Evolutionary conservation across 2,113 vertebrate genomes (phyloP).

Genomic region (Chunga burmeisteri): DNA sequence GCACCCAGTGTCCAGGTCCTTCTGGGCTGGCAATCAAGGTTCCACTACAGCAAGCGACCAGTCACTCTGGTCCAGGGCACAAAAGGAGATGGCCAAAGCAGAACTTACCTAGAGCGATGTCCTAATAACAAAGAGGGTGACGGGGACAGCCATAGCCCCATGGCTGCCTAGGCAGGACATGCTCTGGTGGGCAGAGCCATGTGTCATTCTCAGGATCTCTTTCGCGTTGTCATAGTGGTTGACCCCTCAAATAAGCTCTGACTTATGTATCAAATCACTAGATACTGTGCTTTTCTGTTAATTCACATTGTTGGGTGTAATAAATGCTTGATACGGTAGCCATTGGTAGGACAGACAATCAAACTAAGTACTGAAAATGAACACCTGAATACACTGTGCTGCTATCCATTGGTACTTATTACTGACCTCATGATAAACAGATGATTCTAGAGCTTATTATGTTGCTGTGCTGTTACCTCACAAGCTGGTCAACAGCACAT

Average conservation of each 20-base stretch:
- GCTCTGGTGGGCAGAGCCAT: background rate
- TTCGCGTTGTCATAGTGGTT: background rate
- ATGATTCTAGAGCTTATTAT: background rate
- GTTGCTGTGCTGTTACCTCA: background rate
- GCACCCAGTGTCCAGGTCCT: background rate
- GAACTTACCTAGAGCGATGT: background rate
- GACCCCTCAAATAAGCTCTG: background rate
- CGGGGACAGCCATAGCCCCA: background rate
- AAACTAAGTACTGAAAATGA: background rate
- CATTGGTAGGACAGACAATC: background rate
- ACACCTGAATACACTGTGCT: background rate
- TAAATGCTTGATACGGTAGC: background rate
- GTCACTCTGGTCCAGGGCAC: background rate
- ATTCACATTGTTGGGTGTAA: background rate
- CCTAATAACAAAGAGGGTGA: background rate
- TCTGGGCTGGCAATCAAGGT: background rate
- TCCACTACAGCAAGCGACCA: background rate
- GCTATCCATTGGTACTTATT: background rate
- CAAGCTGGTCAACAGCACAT: background rate
- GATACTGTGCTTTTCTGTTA: background rate
- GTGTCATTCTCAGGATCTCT: background rate
- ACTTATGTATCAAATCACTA: background rate
- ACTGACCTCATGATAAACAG: background rate
- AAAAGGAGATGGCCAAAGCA: background rate
- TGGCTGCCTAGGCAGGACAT: background rate